These are phyloP conservation scores for Notodonta dromedarius DNA, from an alignment of 2,888 invertebrate genomes.

Conservation along the genomic window DNA sequence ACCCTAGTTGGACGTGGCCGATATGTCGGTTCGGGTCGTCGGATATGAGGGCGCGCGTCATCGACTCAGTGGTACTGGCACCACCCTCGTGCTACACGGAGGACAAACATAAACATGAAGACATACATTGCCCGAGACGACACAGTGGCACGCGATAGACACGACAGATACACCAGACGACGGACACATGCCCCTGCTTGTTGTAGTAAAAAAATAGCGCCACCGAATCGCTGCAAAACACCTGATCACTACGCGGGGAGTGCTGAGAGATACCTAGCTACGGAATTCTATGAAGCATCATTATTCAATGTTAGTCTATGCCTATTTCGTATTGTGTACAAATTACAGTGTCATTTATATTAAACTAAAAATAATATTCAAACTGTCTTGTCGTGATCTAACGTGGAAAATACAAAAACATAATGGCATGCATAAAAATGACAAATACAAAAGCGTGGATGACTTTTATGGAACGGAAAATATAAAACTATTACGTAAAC, in stretches of 20 bases:
- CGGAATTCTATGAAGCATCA: conserved; percentile 58
- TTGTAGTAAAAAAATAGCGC: conserved; percentile 84
- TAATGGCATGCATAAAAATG: conserved; percentile 75
- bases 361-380: conserved; percentile 53
- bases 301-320: conserved; percentile 70
- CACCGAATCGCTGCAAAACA: conserved; percentile 61
- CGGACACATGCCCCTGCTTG: conserved; percentile 61
- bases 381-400: conserved; percentile 53
- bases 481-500: conserved; percentile 42
- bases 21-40: conserved; percentile 96
- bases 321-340: conserved; percentile 65
- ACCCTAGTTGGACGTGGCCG: conserved; percentile 97
- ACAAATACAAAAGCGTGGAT: conserved; percentile 63
- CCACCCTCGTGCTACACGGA: conserved; percentile 94
- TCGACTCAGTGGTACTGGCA: conserved; percentile 96
- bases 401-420: conserved; percentile 64
- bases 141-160: conserved; percentile 54
- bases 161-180: conserved; percentile 41
- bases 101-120: conserved; percentile 86
- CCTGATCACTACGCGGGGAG: conserved; percentile 48
- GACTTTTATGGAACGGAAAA: conserved; percentile 40
- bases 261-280: conserved; percentile 55
- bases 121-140: conserved; percentile 72
- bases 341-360: conserved; percentile 64
- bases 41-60: conserved; percentile 97